phyloP scores from a whole-genome alignment of 2,113 vertebrate species.

The Alosa alosa region DNA sequence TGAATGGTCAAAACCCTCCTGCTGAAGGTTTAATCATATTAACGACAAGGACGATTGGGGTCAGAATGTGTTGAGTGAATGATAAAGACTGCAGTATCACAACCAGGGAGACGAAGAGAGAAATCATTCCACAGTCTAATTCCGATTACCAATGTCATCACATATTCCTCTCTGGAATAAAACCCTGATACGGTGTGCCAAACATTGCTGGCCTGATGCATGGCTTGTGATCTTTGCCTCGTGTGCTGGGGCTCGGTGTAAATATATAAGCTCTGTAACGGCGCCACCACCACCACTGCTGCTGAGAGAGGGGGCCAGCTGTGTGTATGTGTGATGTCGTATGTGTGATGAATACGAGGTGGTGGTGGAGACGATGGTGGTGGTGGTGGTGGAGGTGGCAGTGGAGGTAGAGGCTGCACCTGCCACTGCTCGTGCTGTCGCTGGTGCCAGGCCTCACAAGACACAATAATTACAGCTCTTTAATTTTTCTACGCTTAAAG shows the following conservation, averaged over 20 bases:
- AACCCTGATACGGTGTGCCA: too few relatives aligned
- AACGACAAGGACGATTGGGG: not conserved
- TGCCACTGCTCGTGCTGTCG: constrained; percentile 47
- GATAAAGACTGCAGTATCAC: not conserved
- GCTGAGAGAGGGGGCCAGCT: not conserved
- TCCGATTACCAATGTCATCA: too few relatives aligned
- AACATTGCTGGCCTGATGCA: too few relatives aligned
- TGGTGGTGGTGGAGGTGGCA: not conserved
- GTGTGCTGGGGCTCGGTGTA: too few relatives aligned
- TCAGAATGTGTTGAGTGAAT: not conserved
- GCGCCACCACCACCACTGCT: too few relatives aligned
- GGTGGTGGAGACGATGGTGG: too few relatives aligned
- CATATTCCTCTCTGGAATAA: too few relatives aligned
- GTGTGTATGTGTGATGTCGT: not conserved
- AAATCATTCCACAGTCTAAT: too few relatives aligned
- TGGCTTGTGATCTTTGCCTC: too few relatives aligned
- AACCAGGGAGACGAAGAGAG: too few relatives aligned
- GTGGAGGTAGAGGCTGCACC: constrained; percentile 32
- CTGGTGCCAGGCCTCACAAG: constrained; percentile 39
- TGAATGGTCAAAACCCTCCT: too few relatives aligned
- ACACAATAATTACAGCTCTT: constrained; percentile 56
- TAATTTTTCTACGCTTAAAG: constrained; percentile 43
- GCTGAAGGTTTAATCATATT: not conserved
- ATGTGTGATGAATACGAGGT: not conserved
- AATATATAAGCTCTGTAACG: too few relatives aligned